Percentiles rank a stretch among this genome's conserved stretches.
phyloP scores from a whole-genome alignment of 30 jellyfish, hydroid and myxozoan species.

The Chrysaora quinquecirrha region DNA sequence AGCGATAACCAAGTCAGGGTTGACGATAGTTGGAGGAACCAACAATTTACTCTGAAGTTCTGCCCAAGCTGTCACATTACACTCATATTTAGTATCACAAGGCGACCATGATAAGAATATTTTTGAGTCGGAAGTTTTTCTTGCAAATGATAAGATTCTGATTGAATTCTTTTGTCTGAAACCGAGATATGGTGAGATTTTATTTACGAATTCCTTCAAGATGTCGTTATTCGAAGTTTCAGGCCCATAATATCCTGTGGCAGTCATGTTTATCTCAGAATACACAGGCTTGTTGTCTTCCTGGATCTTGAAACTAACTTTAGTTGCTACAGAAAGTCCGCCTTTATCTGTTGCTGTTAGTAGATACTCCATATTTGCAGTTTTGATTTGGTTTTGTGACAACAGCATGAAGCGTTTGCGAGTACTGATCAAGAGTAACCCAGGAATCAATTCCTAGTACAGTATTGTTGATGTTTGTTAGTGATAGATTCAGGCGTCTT shows the following conservation, averaged over 20 bases:
- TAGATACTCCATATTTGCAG: neutral
- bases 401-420: constrained; percentile 64
- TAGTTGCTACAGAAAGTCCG: constrained; percentile 56
- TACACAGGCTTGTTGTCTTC: neutral
- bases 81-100: constrained; percentile 31
- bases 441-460: constrained; percentile 56
- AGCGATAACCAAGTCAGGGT: constrained; percentile 45
- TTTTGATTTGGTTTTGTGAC: neutral
- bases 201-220: constrained; percentile 37
- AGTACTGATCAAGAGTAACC: constrained; percentile 54
- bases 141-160: neutral
- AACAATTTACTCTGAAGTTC: constrained; percentile 6
- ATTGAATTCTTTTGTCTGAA: neutral
- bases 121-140: neutral
- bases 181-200: constrained; percentile 17
- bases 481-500: constrained; percentile 46
- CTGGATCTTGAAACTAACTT: constrained; percentile 7
- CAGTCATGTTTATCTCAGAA: constrained; percentile 10
- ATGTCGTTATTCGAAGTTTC: constrained; percentile 8
- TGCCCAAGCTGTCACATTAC: constrained; percentile 20
- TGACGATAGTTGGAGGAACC: neutral
- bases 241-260: neutral
- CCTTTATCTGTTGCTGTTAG: constrained; percentile 78
- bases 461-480: constrained; percentile 25
- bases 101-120: constrained; percentile 38